phyloP scores from a whole-genome alignment of 2,888 invertebrate genomes.

The Aquatica leii region DNA sequence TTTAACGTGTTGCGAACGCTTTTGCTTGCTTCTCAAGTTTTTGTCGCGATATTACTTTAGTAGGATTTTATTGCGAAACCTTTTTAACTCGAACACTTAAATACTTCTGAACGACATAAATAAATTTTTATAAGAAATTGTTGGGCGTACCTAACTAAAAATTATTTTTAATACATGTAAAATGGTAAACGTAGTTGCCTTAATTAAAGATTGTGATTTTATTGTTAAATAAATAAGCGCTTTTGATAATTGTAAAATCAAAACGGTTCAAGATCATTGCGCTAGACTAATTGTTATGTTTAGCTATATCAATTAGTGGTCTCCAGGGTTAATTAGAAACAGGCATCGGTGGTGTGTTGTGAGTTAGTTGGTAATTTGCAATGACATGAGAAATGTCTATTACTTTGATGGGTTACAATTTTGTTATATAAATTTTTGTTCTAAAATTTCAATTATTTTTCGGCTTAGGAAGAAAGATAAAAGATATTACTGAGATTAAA shows the following conservation, averaged over 20 bases:
- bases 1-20: conserved; percentile 47
- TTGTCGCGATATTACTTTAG: conserved; percentile 30
- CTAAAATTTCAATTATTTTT: background rate
- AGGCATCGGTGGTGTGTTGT: conserved; percentile 26
- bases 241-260: conserved; percentile 24
- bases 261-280: conserved; percentile 39
- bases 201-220: conserved; percentile 28
- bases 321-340: conserved; percentile 33
- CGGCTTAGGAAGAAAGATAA: conserved; percentile 14
- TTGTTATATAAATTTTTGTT: background rate
- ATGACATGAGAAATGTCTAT: conserved; percentile 15
- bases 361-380: conserved; percentile 20
- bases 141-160: background rate
- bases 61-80: conserved; percentile 26
- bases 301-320: conserved; percentile 43
- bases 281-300: conserved; percentile 42
- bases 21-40: conserved; percentile 30
- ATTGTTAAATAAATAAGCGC: conserved; percentile 11
- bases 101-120: background rate
- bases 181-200: conserved; percentile 18
- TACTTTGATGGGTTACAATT: conserved; percentile 5
- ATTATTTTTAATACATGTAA: background rate
- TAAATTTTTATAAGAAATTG: background rate
- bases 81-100: conserved; percentile 14
- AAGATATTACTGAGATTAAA: conserved; percentile 31